Conservation (phyloP, 2,113 vertebrate genomes). For the Odocoileus virginianus region DNA sequence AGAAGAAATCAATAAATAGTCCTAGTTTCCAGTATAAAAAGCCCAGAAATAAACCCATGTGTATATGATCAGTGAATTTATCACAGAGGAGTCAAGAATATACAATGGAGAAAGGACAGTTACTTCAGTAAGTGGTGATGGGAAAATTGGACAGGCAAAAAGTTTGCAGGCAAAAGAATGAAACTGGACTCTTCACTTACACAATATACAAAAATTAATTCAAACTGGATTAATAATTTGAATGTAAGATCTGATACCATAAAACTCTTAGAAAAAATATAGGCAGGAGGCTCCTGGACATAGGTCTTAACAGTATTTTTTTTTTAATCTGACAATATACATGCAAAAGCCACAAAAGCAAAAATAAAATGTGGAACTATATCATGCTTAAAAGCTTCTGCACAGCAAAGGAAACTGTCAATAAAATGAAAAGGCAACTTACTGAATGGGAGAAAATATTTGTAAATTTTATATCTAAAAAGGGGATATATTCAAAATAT, state of each 20-base stretch:
- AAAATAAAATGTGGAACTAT: background rate
- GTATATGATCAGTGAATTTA: background rate
- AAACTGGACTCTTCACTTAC: background rate
- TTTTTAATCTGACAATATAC: background rate
- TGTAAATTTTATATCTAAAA: background rate
- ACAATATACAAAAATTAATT: background rate
- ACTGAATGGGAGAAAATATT: background rate
- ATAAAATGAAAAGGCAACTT: background rate
- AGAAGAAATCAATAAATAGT: background rate
- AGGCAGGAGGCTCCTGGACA: background rate
- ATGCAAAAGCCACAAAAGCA: background rate
- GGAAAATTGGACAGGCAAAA: background rate
- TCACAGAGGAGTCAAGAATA: background rate
- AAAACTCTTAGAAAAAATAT: background rate
- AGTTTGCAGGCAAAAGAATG: background rate
- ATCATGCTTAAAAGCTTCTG: background rate
- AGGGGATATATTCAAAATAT: background rate
- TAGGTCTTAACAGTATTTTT: background rate
- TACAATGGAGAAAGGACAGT: background rate
- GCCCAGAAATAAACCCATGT: background rate
- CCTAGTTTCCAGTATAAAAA: background rate
- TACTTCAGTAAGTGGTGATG: background rate
- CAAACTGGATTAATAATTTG: background rate
- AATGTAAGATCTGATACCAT: background rate
- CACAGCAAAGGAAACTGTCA: background rate